Conservation (phyloP, 53 echinoderm and acorn worm species). For the Actinopyga echinites region DNA sequence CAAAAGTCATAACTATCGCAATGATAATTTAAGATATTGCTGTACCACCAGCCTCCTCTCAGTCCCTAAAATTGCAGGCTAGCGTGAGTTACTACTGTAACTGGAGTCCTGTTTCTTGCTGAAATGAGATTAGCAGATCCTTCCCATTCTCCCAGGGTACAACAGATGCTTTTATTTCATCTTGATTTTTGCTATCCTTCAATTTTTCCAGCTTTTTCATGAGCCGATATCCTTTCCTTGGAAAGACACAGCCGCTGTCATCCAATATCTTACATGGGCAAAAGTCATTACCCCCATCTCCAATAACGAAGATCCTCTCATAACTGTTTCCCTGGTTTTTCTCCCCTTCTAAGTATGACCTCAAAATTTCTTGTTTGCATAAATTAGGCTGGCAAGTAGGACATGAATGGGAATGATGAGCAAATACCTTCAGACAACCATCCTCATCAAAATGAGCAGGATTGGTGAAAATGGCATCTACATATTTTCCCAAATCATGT, state of each 20-base stretch:
- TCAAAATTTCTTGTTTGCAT: slow-evolving; percentile 76
- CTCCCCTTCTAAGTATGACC: slow-evolving; percentile 47
- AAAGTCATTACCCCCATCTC: slow-evolving; percentile 91
- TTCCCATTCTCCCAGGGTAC: slow-evolving; percentile 74
- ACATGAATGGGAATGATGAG: slow-evolving; percentile 81
- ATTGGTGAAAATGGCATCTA: slow-evolving; percentile 73
- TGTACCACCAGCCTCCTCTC: too few relatives aligned
- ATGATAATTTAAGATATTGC: too few relatives aligned
- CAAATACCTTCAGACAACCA: slow-evolving; percentile 63
- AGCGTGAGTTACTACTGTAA: background rate
- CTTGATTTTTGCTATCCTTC: background rate
- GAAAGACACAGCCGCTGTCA: slow-evolving; percentile 73
- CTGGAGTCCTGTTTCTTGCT: background rate
- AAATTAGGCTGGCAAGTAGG: slow-evolving; percentile 74
- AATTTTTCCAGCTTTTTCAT: slow-evolving; percentile 56
- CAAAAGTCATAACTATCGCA: too few relatives aligned
- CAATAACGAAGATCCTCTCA: slow-evolving; percentile 72
- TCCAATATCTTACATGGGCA: slow-evolving; percentile 72
- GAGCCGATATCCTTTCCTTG: slow-evolving; percentile 79
- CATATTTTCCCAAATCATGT: slow-evolving; percentile 23
- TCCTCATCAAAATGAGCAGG: slow-evolving; percentile 73
- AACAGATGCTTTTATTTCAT: slow-evolving; percentile 49
- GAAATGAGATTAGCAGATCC: slow-evolving; percentile 40
- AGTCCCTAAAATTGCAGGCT: too few relatives aligned
- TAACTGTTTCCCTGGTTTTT: slow-evolving; percentile 50